Percentiles rank a stretch among this genome's conserved stretches.
Conservation (phyloP, 1,140 invertebrate genomes). For the Pemphigus obesinymphae region DNA sequence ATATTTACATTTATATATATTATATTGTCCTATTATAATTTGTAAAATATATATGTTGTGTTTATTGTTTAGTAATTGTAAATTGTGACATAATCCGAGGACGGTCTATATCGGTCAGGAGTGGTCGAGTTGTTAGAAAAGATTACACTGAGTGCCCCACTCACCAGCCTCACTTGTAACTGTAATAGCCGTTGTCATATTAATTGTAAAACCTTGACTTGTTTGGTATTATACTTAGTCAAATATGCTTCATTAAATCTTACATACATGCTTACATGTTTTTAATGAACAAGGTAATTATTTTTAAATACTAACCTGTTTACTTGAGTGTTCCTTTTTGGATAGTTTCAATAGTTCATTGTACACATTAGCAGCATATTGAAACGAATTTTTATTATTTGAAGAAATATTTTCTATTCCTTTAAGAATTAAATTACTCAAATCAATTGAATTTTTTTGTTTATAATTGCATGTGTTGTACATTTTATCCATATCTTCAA, state of each 20-base stretch:
- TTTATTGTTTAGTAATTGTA: no score
- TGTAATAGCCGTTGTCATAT: not conserved
- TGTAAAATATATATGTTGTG: no score
- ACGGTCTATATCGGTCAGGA: no score
- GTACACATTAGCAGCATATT: not conserved
- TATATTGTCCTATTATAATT: no score
- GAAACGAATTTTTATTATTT: conserved; percentile 10
- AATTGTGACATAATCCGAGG: no score
- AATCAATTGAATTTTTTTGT: not conserved
- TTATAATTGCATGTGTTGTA: not conserved
- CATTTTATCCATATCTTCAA: conserved; percentile 25
- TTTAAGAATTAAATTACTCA: conserved; percentile 11
- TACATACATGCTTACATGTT: not conserved
- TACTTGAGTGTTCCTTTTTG: not conserved
- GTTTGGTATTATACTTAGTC: not conserved
- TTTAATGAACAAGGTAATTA: not conserved
- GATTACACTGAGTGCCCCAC: no score
- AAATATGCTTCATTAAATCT: no score
- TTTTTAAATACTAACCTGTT: not conserved
- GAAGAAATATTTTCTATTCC: not conserved
- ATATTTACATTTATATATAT: no score
- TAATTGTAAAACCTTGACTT: not conserved
- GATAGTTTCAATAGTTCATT: conserved; percentile 8
- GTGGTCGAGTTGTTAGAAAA: no score
- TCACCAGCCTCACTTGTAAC: no score